Conservation (phyloP, 2,113 vertebrate genomes). For the Antechinus flavipes region DNA sequence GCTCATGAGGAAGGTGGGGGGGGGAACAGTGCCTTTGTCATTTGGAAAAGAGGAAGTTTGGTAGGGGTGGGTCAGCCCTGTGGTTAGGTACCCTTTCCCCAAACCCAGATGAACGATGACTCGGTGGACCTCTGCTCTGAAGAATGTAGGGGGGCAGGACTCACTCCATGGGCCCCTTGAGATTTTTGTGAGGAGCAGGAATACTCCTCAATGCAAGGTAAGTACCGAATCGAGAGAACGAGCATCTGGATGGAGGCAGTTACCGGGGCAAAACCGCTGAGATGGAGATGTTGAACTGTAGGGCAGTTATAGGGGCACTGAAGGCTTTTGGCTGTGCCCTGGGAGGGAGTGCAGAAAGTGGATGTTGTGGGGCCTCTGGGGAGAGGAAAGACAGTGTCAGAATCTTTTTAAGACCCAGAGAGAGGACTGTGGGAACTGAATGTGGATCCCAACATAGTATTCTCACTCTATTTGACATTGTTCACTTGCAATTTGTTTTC, state of each 20-base stretch:
- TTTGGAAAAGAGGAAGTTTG: not conserved
- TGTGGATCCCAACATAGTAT: too few species aligned
- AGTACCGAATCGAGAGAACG: not conserved
- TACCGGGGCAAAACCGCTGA: too few species aligned
- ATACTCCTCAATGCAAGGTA: not conserved
- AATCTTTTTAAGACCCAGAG: not conserved
- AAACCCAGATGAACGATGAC: not conserved
- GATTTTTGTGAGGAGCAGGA: not conserved
- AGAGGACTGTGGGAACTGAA: too few species aligned
- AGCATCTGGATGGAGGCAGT: too few species aligned
- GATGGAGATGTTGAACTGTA: not conserved
- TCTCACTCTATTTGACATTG: too few species aligned
- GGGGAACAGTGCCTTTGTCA: not conserved
- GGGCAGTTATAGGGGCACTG: not conserved
- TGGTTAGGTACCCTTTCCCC: not conserved
- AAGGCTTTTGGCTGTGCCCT: not conserved
- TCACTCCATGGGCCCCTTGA: not conserved
- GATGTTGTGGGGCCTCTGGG: not conserved
- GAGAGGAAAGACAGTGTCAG: not conserved
- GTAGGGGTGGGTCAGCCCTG: not conserved
- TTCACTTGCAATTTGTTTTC: too few species aligned
- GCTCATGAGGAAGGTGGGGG: not conserved
- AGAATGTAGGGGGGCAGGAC: not conserved
- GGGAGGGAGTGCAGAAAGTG: not conserved
- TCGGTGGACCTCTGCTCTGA: not conserved